A percentile compares a stretch with the other conserved stretches of the same genome.
These are phyloP conservation scores for Lepidotrigona ventralis DNA, from an alignment of 1,140 invertebrate species.

Conservation along the genomic window DNA sequence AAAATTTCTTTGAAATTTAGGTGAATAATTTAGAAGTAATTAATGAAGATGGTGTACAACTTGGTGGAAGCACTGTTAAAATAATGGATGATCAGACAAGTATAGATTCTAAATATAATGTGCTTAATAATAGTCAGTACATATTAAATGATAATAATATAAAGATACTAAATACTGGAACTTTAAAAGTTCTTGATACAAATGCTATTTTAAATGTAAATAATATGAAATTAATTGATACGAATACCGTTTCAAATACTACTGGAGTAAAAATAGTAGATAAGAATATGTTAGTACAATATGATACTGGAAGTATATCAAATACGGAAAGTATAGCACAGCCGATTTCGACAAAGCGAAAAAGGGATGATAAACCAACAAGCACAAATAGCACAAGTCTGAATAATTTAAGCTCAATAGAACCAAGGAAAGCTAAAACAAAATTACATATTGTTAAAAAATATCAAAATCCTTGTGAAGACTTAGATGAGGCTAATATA, in stretches of 20 bases:
- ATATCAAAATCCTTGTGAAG: conserved; percentile 70
- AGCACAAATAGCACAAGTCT: conserved; percentile 54
- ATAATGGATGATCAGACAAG: conserved; percentile 68
- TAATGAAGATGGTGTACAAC: conserved; percentile 67
- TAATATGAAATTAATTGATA: conserved; percentile 72
- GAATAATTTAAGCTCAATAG: conserved; percentile 75
- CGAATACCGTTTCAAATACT: conserved; percentile 56
- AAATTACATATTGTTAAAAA: conserved; percentile 72
- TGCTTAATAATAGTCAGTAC: conserved; percentile 66
- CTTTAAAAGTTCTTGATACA: conserved; percentile 70
- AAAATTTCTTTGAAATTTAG: conserved; percentile 48
- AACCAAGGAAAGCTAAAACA: conserved; percentile 70
- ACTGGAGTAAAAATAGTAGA: conserved; percentile 62
- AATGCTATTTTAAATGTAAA: conserved; percentile 70
- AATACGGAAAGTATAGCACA: conserved; percentile 31
- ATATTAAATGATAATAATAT: conserved; percentile 70
- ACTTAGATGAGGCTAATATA: conserved; percentile 75
- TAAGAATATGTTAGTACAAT: conserved; percentile 58
- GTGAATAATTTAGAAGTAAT: conserved; percentile 73
- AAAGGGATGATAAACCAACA: conserved; percentile 68
- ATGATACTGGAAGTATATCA: conserved; percentile 51
- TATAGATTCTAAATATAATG: conserved; percentile 67
- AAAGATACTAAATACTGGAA: conserved; percentile 69
- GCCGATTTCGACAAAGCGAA: conserved; percentile 68
- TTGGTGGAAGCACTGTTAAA: conserved; percentile 65